Evolutionary conservation across 2,888 invertebrate species (phyloP).

Genomic region (Rhyacophila evoluta): DNA sequence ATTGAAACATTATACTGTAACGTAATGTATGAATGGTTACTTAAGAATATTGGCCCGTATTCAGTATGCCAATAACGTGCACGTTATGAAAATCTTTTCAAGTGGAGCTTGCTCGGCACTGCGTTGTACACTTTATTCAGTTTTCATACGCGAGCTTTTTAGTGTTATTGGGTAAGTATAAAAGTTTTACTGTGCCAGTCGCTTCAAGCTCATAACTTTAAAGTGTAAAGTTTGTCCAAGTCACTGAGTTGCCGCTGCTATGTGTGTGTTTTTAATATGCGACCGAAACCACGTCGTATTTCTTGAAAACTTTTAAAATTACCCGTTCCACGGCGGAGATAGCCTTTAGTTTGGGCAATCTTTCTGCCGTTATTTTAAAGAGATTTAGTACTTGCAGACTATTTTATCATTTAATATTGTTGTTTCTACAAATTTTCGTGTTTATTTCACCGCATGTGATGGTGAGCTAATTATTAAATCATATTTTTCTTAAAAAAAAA

Average conservation of each 20-base stretch:
- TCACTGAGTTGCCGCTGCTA: not conserved
- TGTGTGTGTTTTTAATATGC: constrained; percentile 11
- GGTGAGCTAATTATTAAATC: no score
- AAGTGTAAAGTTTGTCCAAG: constrained; percentile 21
- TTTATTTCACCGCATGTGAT: no score
- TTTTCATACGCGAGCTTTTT: constrained; percentile 24
- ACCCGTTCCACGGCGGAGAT: not conserved
- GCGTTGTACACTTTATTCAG: not conserved
- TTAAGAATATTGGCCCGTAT: not conserved
- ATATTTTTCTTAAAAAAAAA: no score
- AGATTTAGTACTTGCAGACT: no score
- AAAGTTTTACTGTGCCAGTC: not conserved
- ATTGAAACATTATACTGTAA: no score
- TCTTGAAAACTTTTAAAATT: constrained; percentile 1
- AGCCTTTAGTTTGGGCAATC: not conserved
- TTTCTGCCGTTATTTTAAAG: no score
- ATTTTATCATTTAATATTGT: no score
- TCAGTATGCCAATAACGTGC: not conserved
- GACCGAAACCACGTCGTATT: constrained; percentile 13
- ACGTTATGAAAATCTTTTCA: not conserved
- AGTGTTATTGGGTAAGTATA: constrained; percentile 22
- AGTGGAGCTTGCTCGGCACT: not conserved
- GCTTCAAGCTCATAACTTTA: constrained; percentile 12
- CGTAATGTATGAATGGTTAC: no score
- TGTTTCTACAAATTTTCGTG: no score